These are phyloP conservation scores for Nephrotoma flavescens DNA, from an alignment of 2,888 invertebrate genomes.

Conservation along the genomic window DNA sequence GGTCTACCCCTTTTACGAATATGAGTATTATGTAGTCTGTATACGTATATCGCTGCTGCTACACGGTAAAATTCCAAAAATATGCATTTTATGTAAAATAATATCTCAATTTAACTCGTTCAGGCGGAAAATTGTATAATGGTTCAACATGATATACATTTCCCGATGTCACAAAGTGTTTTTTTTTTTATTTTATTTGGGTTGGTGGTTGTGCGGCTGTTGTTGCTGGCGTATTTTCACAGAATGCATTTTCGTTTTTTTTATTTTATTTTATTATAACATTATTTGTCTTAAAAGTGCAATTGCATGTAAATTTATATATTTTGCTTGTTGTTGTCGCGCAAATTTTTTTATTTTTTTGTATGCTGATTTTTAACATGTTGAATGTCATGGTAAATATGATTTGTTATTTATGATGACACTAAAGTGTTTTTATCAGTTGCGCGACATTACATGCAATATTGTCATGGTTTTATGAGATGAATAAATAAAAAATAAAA, in stretches of 20 bases:
- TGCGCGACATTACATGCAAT: not conserved
- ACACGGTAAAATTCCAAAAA: not conserved
- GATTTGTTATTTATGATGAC: not conserved
- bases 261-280: not conserved
- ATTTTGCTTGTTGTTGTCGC: not conserved
- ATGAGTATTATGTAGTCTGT: not conserved
- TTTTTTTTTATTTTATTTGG: not conserved
- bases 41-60: not conserved
- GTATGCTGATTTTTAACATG: not conserved
- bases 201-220: not conserved
- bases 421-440: not conserved
- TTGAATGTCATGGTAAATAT: not conserved
- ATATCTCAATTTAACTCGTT: not conserved
- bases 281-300: not conserved
- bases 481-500: not conserved
- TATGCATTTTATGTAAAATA: not conserved
- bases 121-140: not conserved
- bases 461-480: not conserved
- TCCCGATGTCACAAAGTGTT: not conserved
- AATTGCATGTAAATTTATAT: not conserved
- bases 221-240: not conserved
- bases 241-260: not conserved
- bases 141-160: not conserved
- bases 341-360: not conserved
- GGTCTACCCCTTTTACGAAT: not conserved